Base-by-base conservation (phyloP, 2,797 vertebrate genomes). In the Falco rusticolus region DNA sequence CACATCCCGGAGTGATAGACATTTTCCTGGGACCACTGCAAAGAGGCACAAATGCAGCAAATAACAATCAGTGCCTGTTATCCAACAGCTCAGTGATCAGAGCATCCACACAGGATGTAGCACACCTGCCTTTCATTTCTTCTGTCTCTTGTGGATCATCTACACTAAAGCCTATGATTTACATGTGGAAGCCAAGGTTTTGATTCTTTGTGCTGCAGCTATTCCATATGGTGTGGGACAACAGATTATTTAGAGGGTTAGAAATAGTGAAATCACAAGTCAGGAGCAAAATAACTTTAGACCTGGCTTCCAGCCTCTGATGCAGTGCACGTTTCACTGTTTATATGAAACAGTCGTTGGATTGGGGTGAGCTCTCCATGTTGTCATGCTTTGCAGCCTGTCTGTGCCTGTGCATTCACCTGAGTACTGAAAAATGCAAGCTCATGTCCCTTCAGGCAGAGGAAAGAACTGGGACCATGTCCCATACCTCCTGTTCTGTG, bases 261-360 rank as follows among this genome's bases (percentile, higher is more conserved):
- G 45, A 64, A 87, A 69, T 5, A 72, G 5, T 0, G 0, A 89
- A 89, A 76, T 76, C n/a, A 11, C 15, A 66, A 1, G 60, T 93
- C 21, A 48, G 31, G 82, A 34, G 28, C 25, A 86, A 82, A 97
- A 72, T 13, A 25, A 50, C 37, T 66, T 94, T 63, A 72, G 26
- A 41, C 11, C 47, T 61, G 13, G 3, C 24, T 89, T 76, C 51
- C 47, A 63, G 29, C 20, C 39, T 84, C 74, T 50, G 60, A 41
- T 37, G 16, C 18, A 71, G 20, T 16, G 24, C 28, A 51, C 0
- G 0, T 92, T 90, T 82, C 51, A 29, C 22, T 7, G 0, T 66
- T 82, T 31, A 21, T 79, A 51, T 0, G 1, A 82, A 72, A 13
- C 3, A 71, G 24, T 56, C 31, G n/a, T 10, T 18, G 29, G 20